These are phyloP conservation scores for Lucifuga dentata DNA, from an alignment of 2,113 vertebrate species.

Conservation along the genomic window DNA sequence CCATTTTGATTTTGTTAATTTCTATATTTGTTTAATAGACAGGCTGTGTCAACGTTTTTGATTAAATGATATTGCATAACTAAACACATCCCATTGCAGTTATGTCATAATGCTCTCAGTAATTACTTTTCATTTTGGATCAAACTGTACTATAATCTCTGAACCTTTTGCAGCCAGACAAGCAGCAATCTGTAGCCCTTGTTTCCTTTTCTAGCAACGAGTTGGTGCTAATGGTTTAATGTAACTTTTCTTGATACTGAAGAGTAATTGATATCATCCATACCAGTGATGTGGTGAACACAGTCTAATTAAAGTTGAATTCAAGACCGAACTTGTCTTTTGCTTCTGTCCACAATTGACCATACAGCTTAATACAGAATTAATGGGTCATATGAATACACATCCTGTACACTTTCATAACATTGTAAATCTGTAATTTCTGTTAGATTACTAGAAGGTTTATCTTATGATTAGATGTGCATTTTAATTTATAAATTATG, in stretches of 20 bases:
- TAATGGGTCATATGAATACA: too few species aligned
- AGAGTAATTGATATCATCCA: too few species aligned
- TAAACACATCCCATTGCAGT: conserved; percentile 39
- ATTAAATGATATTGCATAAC: conserved; percentile 69
- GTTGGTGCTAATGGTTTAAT: conserved; percentile 3
- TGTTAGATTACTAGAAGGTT: too few species aligned
- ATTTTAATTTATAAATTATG: too few species aligned
- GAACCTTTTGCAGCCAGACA: conserved; percentile 23
- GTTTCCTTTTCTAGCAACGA: conserved; percentile 7
- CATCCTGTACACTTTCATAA: too few species aligned
- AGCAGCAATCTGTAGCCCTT: not conserved
- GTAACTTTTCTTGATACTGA: too few species aligned
- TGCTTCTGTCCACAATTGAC: too few species aligned
- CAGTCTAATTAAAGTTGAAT: not conserved
- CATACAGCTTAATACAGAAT: too few species aligned
- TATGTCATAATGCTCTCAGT: conserved; percentile 75
- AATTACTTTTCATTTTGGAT: conserved; percentile 71
- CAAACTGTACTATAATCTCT: conserved; percentile 62
- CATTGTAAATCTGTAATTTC: too few species aligned
- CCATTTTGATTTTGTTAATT: not conserved
- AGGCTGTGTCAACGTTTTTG: conserved; percentile 29
- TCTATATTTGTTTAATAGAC: conserved; percentile 7
- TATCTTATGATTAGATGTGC: too few species aligned
- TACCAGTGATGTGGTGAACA: not conserved
- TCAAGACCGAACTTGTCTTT: not conserved